phyloP scores from a whole-genome alignment of 2,113 vertebrate species.

The Hemichromis elongatus region DNA sequence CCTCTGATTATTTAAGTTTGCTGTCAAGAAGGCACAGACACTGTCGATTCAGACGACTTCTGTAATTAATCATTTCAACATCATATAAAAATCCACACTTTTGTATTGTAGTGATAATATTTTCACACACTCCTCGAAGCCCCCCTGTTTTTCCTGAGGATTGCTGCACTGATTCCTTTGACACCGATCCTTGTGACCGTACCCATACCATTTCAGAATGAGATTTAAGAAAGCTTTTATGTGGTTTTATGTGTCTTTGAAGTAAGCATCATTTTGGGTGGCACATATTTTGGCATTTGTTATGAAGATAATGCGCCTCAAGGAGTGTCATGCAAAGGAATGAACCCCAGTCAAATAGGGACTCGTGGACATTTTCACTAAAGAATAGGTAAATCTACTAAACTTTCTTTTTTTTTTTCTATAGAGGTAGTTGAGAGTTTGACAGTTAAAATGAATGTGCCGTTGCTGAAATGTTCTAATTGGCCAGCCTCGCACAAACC shows the following conservation, averaged over 20 bases:
- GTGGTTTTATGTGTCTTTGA: conserved; percentile 44
- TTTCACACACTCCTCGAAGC: neutral
- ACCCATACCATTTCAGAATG: neutral
- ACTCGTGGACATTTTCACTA: neutral
- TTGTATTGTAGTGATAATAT: neutral
- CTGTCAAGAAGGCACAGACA: neutral
- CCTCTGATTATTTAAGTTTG: neutral
- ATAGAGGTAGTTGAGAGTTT: neutral
- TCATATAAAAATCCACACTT: neutral
- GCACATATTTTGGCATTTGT: conserved; percentile 20
- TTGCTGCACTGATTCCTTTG: conserved; percentile 11
- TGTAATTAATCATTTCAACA: neutral
- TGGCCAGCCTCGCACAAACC: neutral
- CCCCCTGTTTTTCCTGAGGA: neutral
- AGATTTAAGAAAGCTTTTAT: conserved; percentile 13
- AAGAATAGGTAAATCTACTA: neutral
- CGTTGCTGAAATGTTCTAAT: neutral
- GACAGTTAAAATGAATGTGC: neutral
- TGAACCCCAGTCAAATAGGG: conserved; percentile 12
- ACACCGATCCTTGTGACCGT: neutral
- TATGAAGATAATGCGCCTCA: conserved; percentile 22
- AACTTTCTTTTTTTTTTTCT: neutral
- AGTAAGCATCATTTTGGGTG: conserved; percentile 14
- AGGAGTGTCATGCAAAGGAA: neutral
- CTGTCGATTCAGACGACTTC: neutral